Percentiles rank a stretch among this genome's conserved stretches.
phyloP scores from a whole-genome alignment of 2,113 vertebrate species.

The Pterocles orientalis region DNA sequence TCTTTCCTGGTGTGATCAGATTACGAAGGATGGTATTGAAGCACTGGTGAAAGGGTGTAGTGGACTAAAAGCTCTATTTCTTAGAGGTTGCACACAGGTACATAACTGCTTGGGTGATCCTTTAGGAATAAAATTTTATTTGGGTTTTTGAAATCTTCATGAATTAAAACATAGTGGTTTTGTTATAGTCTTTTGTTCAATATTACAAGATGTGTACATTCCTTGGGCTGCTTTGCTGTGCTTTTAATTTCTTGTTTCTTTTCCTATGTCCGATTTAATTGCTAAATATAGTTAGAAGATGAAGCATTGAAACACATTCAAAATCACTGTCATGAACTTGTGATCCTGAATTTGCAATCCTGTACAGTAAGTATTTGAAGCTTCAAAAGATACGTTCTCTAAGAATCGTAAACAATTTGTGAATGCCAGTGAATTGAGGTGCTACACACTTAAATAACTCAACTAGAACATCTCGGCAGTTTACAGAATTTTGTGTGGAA shows the following conservation, averaged over 20 bases:
- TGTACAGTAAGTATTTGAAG: slow-evolving; percentile 82
- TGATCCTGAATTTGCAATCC: slow-evolving; percentile 90
- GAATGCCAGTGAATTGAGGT: neutral
- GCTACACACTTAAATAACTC: neutral
- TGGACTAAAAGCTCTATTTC: slow-evolving; percentile 86
- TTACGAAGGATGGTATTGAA: slow-evolving; percentile 91
- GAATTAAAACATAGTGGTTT: neutral
- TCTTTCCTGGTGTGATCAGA: slow-evolving; percentile 94
- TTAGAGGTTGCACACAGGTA: slow-evolving; percentile 94
- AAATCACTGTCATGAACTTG: slow-evolving; percentile 88
- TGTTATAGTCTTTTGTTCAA: slow-evolving; percentile 1
- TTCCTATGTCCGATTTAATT: slow-evolving; percentile 18
- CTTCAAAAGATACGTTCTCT: neutral
- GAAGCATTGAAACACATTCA: slow-evolving; percentile 91
- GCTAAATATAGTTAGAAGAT: slow-evolving; percentile 82
- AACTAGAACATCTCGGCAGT: neutral
- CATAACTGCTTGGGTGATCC: slow-evolving; percentile 7
- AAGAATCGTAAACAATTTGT: neutral
- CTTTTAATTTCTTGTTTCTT: slow-evolving; percentile 43
- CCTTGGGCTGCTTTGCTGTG: neutral
- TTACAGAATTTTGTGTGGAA: neutral
- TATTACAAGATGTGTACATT: neutral
- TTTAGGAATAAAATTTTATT: slow-evolving; percentile 42
- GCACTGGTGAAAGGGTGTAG: slow-evolving; percentile 88
- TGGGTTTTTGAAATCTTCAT: slow-evolving; percentile 40